Base-by-base conservation (phyloP, 2,888 invertebrate species). In the Napeogenes inachia region DNA sequence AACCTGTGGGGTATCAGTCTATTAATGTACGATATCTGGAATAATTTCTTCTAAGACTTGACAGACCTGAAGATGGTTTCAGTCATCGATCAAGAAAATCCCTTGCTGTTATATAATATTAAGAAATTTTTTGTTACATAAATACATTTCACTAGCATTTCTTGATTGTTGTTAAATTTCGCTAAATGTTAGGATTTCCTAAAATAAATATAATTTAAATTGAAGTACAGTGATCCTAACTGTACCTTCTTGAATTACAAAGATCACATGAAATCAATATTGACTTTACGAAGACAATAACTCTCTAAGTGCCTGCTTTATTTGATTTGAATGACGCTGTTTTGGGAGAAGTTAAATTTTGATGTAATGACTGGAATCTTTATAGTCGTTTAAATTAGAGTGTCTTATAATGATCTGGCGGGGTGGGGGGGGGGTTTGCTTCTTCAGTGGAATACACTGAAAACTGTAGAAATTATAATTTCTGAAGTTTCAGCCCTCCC, bases 1-100 rank as follows among this genome's bases (percentile, higher is more conserved):
- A 85, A 86, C 75, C 85, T 85, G 66, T 10, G 45, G 10, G 10
- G 10, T 10, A 42, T 10, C 42, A 42, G 42, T 6, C 3, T 42
- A 42, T 42, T n/a, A 30, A 33, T 42, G 10, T 42, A 10, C 42
- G 1, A 12, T 42, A 42, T 10, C 42, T 42, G 42, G 42, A 42
- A 6, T 10, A 42, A 42, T 12, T 38, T 46, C 8, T 46, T 35
- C 33, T 3, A 38, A n/a, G 30, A 13, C 50, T 4, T 10, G 30
- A 21, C 12, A 13, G 54, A 13, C 12, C 30, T 42, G 6, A 4
- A 3, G 12, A 6, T 58, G 21, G n/a, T 46, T 45, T 10, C 12
- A 38, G 4, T 38, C 35, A 42, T 38, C 4, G 42, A 13, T 8
- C 4, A 1, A 38, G 38, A 21, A 21, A 21, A 21, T 21, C 21